Base-by-base conservation (phyloP, 2,113 vertebrate genomes). In the Stegastes partitus region DNA sequence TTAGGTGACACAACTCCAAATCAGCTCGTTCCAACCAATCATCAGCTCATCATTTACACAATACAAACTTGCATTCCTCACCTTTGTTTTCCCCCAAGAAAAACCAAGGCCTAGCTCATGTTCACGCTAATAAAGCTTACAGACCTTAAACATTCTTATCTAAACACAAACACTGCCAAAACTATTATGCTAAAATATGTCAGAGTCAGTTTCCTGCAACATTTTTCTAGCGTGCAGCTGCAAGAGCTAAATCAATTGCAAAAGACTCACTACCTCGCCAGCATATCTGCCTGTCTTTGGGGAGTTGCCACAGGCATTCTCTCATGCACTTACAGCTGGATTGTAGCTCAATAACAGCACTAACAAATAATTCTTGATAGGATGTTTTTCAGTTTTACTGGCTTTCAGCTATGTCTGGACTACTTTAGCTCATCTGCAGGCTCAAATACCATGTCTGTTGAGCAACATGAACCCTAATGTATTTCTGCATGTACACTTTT, bases 161-260 rank as follows among this genome's bases (percentile, higher is more conserved):
- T 31, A 11, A 82, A 68, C 37, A 68, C 23, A 74, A 55, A 42
- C 8, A 28, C 39, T 68, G 76, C 67, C 87, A 91, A 72, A 84
- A 61, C 6, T 5, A 37, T 57, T 64, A 26, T 47, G 11, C 49
- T 51, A 34, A 31, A 23, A 67, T 18, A 58, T 0, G 14, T 69
- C 76, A 65, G 34, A 62, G 16, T 49, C 26, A 12, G 47, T 76
- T 86, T 63, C 47, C 51, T 50, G 18, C 18, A 45, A 74, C 37
- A 37, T 14, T 16, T 12, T 18, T 22, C 14, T 53, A 53, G 39
- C 57, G 65, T 78, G 67, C 69, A 85, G 87, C 73, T 84, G 85
- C 58, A 44, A 61, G 65, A 74, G 39, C 18, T 55, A 61, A 87
- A 69, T 79, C 59, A 56, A 39, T 65, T 72, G 45, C 59, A 70